Conservation (phyloP, 1,140 invertebrate genomes). For the Scylla paramamosain region DNA sequence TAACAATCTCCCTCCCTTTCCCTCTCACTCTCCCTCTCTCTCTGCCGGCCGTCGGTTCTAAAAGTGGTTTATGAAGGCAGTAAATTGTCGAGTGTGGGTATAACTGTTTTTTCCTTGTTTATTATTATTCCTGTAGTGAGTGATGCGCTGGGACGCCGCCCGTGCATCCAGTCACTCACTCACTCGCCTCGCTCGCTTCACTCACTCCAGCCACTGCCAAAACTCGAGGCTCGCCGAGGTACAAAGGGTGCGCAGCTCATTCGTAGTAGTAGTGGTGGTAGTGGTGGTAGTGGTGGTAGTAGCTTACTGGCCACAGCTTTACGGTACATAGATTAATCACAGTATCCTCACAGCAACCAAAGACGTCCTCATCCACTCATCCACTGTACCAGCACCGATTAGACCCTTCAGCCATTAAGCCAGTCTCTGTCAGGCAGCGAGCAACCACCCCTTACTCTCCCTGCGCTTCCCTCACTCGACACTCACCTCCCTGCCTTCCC, state of each 20-base stretch:
- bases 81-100: neutral
- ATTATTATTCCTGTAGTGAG: neutral
- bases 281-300: too few relatives aligned
- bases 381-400: neutral
- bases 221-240: too few relatives aligned
- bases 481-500: neutral
- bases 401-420: neutral
- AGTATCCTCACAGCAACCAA: neutral
- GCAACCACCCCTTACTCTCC: neutral
- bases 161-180: neutral
- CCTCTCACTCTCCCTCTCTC: neutral
- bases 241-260: too few relatives aligned
- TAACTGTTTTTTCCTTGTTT: neutral
- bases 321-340: too few relatives aligned
- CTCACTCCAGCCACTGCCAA: too few relatives aligned
- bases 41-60: neutral
- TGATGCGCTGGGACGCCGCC: too few relatives aligned
- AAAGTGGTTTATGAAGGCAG: neutral
- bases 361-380: neutral
- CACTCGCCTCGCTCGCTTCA: too few relatives aligned
- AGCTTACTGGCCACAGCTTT: too few relatives aligned
- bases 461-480: neutral
- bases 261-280: too few relatives aligned
- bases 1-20: neutral
- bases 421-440: neutral